Conservation (phyloP, 2,797 vertebrate genomes). For the Ceryle rudis region DNA sequence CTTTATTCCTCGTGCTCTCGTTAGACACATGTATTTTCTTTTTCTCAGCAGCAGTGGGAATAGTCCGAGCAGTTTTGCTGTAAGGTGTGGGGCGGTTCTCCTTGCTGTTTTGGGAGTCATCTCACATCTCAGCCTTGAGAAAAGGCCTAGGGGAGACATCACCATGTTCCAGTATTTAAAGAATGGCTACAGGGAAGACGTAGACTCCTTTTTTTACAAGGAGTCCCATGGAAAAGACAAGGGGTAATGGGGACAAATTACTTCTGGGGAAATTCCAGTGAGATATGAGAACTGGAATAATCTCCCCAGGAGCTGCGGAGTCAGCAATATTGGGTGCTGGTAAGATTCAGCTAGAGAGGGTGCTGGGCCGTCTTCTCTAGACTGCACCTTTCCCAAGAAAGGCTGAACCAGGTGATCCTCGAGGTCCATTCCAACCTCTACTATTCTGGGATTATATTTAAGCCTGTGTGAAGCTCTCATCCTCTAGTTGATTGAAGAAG, state of each 20-base stretch:
- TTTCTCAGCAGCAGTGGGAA: not conserved
- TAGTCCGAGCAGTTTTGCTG: not conserved
- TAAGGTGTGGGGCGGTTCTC: not conserved
- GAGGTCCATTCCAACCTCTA: not conserved
- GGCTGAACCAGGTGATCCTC: not conserved
- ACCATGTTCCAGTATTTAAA: not conserved
- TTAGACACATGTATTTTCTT: not conserved
- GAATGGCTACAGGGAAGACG: not conserved
- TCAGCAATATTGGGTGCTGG: not conserved
- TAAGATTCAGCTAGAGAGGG: not conserved
- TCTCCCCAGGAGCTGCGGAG: not conserved
- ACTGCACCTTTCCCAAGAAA: not conserved
- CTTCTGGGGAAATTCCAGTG: not conserved
- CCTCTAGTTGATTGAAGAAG: not conserved
- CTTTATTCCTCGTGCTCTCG: not conserved
- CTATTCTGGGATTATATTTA: not conserved
- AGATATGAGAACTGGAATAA: not conserved
- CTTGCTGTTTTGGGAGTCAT: not conserved
- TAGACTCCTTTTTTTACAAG: not conserved
- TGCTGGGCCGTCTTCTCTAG: not conserved
- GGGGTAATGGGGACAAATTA: not conserved
- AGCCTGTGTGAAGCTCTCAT: not conserved
- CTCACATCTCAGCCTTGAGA: not conserved
- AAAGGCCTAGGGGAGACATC: not conserved
- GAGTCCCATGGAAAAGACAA: not conserved